These are phyloP conservation scores for Orchestes rusci DNA, from an alignment of 2,888 invertebrate genomes.

Conservation along the genomic window DNA sequence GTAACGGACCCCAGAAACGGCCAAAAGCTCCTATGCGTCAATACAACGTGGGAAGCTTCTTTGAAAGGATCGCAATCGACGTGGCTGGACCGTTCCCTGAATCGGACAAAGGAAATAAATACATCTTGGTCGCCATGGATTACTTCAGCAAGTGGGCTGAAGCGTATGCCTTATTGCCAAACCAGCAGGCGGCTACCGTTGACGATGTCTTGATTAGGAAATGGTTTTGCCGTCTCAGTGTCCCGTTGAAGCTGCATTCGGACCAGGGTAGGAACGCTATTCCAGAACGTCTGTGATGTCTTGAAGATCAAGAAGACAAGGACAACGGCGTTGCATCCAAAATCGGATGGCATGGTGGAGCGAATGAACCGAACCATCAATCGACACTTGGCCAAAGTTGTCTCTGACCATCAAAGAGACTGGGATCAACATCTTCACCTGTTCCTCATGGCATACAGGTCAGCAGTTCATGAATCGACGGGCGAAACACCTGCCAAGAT, in stretches of 20 bases:
- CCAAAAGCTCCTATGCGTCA: background rate
- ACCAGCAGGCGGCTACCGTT: background rate
- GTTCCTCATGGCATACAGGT: too few relatives aligned
- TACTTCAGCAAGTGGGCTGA: conserved; percentile 1
- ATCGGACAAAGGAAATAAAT: background rate
- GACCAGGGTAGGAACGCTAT: background rate
- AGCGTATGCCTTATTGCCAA: background rate
- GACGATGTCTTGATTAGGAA: background rate
- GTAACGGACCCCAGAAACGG: background rate
- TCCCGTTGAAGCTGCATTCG: background rate
- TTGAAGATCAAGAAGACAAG: background rate
- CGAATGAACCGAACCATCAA: too few relatives aligned
- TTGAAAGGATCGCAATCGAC: background rate
- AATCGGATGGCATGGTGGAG: background rate
- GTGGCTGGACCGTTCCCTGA: background rate
- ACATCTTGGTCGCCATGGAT: conserved; percentile 1
- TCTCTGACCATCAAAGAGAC: too few relatives aligned
- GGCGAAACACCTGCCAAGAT: too few relatives aligned
- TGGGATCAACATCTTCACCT: too few relatives aligned
- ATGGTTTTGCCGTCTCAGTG: background rate
- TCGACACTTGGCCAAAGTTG: too few relatives aligned
- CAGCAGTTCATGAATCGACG: too few relatives aligned
- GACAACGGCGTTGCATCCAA: background rate
- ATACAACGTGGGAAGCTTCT: background rate
- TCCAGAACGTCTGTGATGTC: background rate